These are phyloP conservation scores for Cebus imitator DNA, from an alignment of 2,113 vertebrate species.

Conservation along the genomic window DNA sequence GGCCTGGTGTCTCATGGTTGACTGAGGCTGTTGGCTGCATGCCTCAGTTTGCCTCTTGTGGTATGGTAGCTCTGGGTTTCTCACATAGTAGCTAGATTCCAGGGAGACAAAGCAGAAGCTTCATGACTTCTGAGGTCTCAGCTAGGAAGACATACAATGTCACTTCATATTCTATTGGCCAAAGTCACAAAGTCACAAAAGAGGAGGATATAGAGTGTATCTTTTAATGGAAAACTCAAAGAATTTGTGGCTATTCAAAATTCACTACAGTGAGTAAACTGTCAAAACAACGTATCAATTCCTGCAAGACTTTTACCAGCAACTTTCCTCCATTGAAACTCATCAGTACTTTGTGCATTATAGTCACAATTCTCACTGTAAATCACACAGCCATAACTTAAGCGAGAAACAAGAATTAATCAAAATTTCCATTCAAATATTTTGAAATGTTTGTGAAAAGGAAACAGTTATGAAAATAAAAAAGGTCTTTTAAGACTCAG, in stretches of 20 bases:
- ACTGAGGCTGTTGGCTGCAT: background rate
- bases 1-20: background rate
- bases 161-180: background rate
- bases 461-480: background rate
- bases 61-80: background rate
- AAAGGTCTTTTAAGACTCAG: background rate
- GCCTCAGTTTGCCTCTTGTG: background rate
- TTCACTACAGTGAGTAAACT: background rate
- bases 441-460: slow-evolving; percentile 14
- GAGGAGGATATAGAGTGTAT: background rate
- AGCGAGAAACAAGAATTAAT: slow-evolving; percentile 16
- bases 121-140: background rate
- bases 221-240: background rate
- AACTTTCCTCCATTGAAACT: background rate
- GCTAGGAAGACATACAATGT: background rate
- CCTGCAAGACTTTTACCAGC: background rate
- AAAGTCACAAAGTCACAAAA: background rate
- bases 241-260: background rate
- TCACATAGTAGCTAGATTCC: background rate
- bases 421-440: slow-evolving; percentile 9
- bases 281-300: background rate
- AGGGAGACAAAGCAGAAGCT: background rate
- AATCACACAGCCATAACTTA: background rate
- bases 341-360: background rate
- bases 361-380: background rate